Percentiles rank a stretch among this genome's conserved stretches.
Evolutionary conservation across 2,797 vertebrate species (phyloP).

Genomic region (Gymnodraco acuticeps): DNA sequence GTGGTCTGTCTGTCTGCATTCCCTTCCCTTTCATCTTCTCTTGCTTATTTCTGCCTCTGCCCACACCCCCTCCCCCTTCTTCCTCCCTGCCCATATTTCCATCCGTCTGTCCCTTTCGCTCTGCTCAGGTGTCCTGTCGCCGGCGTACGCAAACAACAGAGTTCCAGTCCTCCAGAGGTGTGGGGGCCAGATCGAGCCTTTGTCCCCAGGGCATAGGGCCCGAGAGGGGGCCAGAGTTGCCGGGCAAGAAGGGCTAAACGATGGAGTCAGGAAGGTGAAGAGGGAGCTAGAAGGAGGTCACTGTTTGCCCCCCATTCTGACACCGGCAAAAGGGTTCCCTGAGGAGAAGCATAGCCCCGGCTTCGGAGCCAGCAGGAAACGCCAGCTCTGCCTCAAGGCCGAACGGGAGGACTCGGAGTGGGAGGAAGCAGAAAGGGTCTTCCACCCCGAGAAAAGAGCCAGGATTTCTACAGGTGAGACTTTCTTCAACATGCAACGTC

Average conservation of each 20-base stretch:
- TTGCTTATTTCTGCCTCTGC: conserved; percentile 14
- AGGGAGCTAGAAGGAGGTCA: conserved; percentile 63
- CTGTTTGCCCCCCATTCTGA: conserved; percentile 66
- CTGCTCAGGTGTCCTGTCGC: conserved; percentile 70
- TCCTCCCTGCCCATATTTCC: not conserved
- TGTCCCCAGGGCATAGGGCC: conserved; percentile 52
- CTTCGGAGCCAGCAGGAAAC: conserved; percentile 86
- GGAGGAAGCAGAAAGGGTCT: conserved; percentile 68
- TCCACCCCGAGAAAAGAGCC: conserved; percentile 88
- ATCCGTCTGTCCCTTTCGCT: conserved; percentile 9
- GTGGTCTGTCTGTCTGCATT: conserved; percentile 51
- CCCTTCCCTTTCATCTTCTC: conserved; percentile 43
- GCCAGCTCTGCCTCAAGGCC: conserved; percentile 81
- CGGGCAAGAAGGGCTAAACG: conserved; percentile 40
- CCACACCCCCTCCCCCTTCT: not conserved
- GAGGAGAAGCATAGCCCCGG: conserved; percentile 76
- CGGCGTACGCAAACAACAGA: conserved; percentile 75
- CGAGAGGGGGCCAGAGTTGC: conserved; percentile 40
- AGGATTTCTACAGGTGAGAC: conserved; percentile 74
- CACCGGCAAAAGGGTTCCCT: conserved; percentile 72
- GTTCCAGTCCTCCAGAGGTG: conserved; percentile 84
- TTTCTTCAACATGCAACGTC: conserved; percentile 5
- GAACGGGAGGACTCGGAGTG: conserved; percentile 77
- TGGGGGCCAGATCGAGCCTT: conserved; percentile 63
- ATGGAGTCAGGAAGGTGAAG: conserved; percentile 52